Conservation (phyloP, 2,888 invertebrate species). For the Eupithecia subfuscata region DNA sequence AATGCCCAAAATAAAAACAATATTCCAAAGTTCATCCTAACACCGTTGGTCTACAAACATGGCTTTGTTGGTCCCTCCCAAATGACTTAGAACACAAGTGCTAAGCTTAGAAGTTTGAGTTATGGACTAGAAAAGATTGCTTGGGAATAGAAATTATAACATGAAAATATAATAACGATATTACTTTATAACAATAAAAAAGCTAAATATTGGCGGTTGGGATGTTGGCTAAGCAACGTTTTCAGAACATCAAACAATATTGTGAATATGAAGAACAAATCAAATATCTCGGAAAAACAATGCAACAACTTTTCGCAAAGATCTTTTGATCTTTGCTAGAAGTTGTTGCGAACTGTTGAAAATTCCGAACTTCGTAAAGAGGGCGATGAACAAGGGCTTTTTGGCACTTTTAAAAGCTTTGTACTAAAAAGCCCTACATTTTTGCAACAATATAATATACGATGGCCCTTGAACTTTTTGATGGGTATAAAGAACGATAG, state of each 20-base stretch:
- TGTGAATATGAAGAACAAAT: not conserved
- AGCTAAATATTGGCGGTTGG: not conserved
- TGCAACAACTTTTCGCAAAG: conserved; percentile 2
- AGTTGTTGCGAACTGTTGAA: conserved; percentile 19
- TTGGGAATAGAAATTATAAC: not conserved
- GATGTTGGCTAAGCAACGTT: not conserved
- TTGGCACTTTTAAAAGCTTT: conserved; percentile 46
- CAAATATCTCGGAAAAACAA: conserved; percentile 4
- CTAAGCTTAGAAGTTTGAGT: conserved; percentile 6
- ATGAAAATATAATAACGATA: not conserved
- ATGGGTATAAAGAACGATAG: conserved; percentile 47
- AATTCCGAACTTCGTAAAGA: conserved; percentile 28
- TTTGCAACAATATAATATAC: conserved; percentile 57
- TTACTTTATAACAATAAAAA: not conserved
- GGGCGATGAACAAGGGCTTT: conserved; percentile 30
- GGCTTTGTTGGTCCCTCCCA: not conserved
- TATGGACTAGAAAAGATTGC: conserved; percentile 20
- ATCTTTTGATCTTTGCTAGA: conserved; percentile 11
- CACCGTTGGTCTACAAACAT: not conserved
- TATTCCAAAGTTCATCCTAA: not conserved
- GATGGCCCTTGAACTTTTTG: conserved; percentile 50
- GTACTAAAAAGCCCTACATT: conserved; percentile 54
- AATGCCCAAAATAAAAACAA: not conserved
- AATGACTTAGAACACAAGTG: conserved; percentile 35
- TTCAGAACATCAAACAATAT: not conserved